A percentile compares a stretch with the other conserved stretches of the same genome.
Conservation (phyloP, 2,888 invertebrate species). For the Petrophora chlorosata region DNA sequence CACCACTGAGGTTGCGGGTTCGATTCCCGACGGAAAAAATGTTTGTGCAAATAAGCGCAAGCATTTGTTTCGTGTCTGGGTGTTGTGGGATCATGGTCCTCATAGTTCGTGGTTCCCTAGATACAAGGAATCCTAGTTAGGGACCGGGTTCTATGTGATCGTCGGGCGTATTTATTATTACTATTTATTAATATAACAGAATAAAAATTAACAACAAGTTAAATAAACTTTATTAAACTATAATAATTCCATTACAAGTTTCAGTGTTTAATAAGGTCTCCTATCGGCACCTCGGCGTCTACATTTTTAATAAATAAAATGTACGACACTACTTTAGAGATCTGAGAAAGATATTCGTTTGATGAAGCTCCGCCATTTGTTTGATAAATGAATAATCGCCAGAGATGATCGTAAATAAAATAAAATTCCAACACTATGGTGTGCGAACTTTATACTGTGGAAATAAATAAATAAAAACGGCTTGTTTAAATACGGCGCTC, state of each 20-base stretch:
- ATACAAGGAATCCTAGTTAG: too few relatives aligned
- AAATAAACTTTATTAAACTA: constrained; percentile 14
- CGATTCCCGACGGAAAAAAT: too few relatives aligned
- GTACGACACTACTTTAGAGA: constrained; percentile 42
- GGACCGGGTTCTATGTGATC: too few relatives aligned
- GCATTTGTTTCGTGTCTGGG: too few relatives aligned
- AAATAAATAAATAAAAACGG: constrained; percentile 65
- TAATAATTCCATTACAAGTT: constrained; percentile 29
- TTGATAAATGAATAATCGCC: constrained; percentile 68
- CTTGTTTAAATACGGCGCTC: constrained; percentile 52
- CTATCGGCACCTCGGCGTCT: constrained; percentile 43
- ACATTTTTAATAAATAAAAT: constrained; percentile 54
- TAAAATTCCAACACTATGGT: constrained; percentile 48
- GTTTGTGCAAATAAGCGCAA: too few relatives aligned
- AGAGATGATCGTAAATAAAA: constrained; percentile 51
- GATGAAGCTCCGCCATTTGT: constrained; percentile 70
- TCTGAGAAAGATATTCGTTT: constrained; percentile 61
- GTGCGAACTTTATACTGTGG: constrained; percentile 59
- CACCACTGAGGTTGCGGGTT: too few relatives aligned
- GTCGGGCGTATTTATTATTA: too few relatives aligned
- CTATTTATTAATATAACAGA: too few relatives aligned
- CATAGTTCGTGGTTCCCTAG: too few relatives aligned
- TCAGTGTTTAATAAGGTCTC: constrained; percentile 30
- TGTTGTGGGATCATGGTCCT: too few relatives aligned
- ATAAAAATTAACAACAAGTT: too few relatives aligned